A percentile compares a stretch with the other conserved stretches of the same genome.
phyloP scores from a whole-genome alignment of 2,797 vertebrate genomes.

The Bryconaethiops microstoma region DNA sequence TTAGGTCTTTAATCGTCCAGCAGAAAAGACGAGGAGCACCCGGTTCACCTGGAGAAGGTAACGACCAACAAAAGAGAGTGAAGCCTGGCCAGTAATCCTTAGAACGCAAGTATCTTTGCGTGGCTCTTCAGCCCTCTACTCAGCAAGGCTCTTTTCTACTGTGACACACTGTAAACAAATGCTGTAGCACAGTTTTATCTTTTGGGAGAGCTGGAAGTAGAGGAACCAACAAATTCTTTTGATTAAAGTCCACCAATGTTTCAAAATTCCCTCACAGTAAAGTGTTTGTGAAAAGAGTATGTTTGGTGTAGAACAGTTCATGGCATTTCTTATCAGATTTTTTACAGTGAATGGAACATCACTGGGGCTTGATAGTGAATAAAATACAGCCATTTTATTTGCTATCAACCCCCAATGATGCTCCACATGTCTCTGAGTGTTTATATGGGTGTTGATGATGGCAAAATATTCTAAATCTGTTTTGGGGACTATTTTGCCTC shows the following conservation, averaged over 20 bases:
- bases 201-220: neutral
- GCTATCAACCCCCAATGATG: no score
- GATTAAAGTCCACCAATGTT: neutral
- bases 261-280: neutral
- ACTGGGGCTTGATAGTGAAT: no score
- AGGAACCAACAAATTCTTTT: neutral
- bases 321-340: no score
- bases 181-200: neutral
- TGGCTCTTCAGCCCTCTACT: neutral
- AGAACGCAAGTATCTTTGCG: neutral
- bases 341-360: no score
- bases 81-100: neutral
- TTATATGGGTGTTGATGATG: no score
- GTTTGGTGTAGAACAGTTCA: no score
- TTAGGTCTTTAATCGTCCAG: slow-evolving; percentile 17
- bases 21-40: neutral
- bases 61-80: neutral
- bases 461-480: no score
- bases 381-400: no score
- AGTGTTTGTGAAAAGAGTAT: no score
- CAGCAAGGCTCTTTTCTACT: neutral
- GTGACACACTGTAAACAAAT: neutral
- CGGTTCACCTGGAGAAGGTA: neutral
- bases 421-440: no score
- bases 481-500: no score